Evolutionary conservation across 1,140 invertebrate species (phyloP), one percentile per base, ranked within the genome.

Genomic region (Panagrolaimus sp.): DNA sequence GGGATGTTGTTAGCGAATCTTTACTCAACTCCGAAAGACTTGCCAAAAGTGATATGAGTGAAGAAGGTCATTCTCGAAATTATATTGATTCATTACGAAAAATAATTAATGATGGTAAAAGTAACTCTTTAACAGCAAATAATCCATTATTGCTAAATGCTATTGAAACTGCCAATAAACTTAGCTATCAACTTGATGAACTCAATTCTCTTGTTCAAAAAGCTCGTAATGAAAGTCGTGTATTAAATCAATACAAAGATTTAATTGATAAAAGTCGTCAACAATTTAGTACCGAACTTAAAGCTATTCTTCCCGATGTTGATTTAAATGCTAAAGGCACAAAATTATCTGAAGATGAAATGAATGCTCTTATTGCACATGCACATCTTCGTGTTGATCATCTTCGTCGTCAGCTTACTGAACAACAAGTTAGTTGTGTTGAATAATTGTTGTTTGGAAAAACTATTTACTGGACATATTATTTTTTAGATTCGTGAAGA

Each of bases 371-470:
- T 42, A 85, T 87, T 67, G 84, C 85, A 25, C 86, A 86, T 76
- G 86, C 86, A 27, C 86, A 87, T 75, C 74, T 84, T 45, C 76
- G 85, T 31, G 84, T 87, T 68, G 85, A 87, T 63, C 85, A 87
- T 68, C 77, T 87, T 13, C 84, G 86, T 74, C 82, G 82, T 42
- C 85, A 86, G 73, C 63, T 87, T 4, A 83, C 84, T 14, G 83
- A 86, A 67, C 84, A 85, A 61, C 79, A 86, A 74, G 77, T 82
- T 48, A 13, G n/a, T 57, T 65, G n/a, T n/a, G n/a, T 8, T n/a
- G 20, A 44, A 16, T 48, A 68, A 72, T 1, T 16, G 23, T n/a
- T 44, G 5, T 45, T 62, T 66, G n/a, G 14, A 38, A 23, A 38
- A 70, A 72, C 7, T 31, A 7, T 9, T 42, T 11, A 5, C 13